phyloP scores from a whole-genome alignment of 1,140 invertebrate species.

The Apis laboriosa region DNA sequence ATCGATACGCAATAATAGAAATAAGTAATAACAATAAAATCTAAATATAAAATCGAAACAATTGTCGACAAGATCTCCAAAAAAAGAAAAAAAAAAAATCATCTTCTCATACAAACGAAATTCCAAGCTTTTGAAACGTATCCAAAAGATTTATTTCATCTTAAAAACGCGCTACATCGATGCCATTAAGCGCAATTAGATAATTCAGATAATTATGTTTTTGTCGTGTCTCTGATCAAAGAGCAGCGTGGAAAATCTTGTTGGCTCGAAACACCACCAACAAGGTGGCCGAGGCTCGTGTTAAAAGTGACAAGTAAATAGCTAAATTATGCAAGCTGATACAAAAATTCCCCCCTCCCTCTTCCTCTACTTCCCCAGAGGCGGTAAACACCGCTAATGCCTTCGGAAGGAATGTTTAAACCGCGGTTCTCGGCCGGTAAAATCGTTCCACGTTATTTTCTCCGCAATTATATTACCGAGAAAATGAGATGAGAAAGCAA shows the following conservation, averaged over 20 bases:
- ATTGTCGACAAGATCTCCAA: no score
- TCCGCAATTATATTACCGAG: constrained; percentile 67
- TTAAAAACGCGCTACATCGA: background rate
- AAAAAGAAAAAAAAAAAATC: no score
- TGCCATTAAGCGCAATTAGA: constrained; percentile 22
- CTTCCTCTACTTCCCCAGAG: background rate
- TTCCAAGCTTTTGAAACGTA: background rate
- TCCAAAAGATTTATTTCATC: background rate
- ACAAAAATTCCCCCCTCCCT: constrained; percentile 27
- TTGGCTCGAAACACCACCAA: background rate
- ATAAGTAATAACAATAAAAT: no score
- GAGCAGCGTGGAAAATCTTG: constrained; percentile 6
- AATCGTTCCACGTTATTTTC: constrained; percentile 64
- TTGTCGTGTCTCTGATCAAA: background rate
- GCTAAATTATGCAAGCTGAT: constrained; percentile 52
- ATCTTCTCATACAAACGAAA: no score
- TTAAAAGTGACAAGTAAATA: constrained; percentile 32
- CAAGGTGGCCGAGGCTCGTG: background rate
- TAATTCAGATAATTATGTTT: constrained; percentile 17
- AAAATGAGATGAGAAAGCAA: constrained; percentile 67
- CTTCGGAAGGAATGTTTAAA: constrained; percentile 39
- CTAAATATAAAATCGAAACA: no score
- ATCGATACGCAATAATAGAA: no score
- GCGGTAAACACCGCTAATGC: constrained; percentile 44
- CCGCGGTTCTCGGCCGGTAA: constrained; percentile 43